These are phyloP conservation scores for Choloepus didactylus DNA, from an alignment of 2,797 vertebrate genomes.

Conservation along the genomic window DNA sequence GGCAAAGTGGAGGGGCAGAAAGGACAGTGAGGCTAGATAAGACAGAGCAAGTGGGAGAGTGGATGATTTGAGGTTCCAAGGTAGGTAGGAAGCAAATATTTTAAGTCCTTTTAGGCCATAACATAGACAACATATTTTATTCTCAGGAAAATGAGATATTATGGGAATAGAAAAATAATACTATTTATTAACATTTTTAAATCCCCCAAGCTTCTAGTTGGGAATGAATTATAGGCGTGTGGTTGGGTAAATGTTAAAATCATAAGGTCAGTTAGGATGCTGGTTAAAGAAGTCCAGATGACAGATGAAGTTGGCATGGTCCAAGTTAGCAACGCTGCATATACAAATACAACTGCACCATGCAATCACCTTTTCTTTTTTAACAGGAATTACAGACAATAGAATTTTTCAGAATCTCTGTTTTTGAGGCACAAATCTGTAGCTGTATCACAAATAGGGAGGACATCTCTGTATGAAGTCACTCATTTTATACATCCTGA, in stretches of 20 bases:
- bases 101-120: not conserved
- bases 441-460: not conserved
- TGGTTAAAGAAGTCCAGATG: not conserved
- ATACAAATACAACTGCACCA: not conserved
- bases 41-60: not conserved
- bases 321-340: not conserved
- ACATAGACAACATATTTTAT: not conserved
- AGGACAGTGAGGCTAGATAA: not conserved
- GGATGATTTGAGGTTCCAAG: not conserved
- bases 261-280: not conserved
- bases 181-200: not conserved
- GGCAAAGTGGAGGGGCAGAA: not conserved
- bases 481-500: not conserved
- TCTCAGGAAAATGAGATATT: not conserved
- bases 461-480: conserved; percentile 32
- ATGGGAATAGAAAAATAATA: not conserved
- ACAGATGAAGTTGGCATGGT: not conserved
- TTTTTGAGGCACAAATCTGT: not conserved
- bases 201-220: not conserved
- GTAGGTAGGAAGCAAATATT: not conserved
- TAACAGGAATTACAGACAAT: not conserved
- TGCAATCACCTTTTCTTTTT: not conserved
- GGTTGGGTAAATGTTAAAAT: not conserved
- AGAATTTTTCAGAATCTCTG: conserved; percentile 12
- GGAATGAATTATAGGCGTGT: not conserved